Conservation (phyloP, 2,888 invertebrate species). For the Liposcelis brunnea region DNA sequence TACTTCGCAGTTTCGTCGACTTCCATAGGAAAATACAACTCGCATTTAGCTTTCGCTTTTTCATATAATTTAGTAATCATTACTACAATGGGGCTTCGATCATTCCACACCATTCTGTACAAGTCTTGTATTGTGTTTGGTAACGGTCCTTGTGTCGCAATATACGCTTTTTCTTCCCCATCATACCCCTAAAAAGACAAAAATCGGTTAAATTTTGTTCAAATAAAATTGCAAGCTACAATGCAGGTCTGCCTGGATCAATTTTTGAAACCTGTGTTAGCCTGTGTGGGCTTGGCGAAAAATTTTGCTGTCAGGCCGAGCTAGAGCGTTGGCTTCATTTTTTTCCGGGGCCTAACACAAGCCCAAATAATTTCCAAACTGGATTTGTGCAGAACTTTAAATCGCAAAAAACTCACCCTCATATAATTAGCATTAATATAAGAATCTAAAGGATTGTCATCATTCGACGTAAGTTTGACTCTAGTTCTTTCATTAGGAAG, state of each 20-base stretch:
- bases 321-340: too few species aligned
- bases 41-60: slow-evolving; percentile 66
- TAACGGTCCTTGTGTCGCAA: slow-evolving; percentile 86
- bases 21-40: slow-evolving; percentile 59
- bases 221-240: too few species aligned
- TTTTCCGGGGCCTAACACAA: too few species aligned
- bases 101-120: slow-evolving; percentile 68
- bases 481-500: slow-evolving; percentile 78
- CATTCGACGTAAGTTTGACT: slow-evolving; percentile 44
- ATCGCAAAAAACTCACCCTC: too few species aligned
- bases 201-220: slow-evolving; percentile 11
- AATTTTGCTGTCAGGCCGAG: too few species aligned
- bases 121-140: slow-evolving; percentile 78
- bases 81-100: slow-evolving; percentile 44
- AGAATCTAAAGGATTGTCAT: slow-evolving; percentile 39
- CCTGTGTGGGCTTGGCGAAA: too few species aligned
- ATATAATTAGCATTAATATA: slow-evolving; percentile 93
- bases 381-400: too few species aligned
- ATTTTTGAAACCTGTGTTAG: too few species aligned
- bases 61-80: slow-evolving; percentile 86
- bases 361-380: too few species aligned
- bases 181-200: slow-evolving; percentile 58
- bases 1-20: slow-evolving; percentile 24
- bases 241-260: too few species aligned
- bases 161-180: slow-evolving; percentile 68